A percentile compares a stretch with the other conserved stretches of the same genome.
These are phyloP conservation scores for Gymnocheta viridis DNA, from an alignment of 2,888 invertebrate genomes.

Conservation along the genomic window DNA sequence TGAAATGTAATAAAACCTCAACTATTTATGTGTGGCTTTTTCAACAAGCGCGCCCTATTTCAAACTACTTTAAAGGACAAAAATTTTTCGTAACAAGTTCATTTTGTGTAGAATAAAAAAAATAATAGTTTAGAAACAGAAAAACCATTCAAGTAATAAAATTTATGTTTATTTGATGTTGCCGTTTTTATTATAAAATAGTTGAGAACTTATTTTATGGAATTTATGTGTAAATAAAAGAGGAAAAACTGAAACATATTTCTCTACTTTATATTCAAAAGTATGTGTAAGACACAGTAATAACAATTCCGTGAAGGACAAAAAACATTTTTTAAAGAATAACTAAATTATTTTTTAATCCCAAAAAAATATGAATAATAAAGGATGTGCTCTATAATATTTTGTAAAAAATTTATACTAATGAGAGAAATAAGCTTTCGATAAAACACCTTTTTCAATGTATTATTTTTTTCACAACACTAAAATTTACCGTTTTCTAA, in stretches of 20 bases:
- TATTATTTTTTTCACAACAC: too few relatives aligned
- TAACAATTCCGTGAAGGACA: neutral
- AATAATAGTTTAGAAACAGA: neutral
- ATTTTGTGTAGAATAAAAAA: neutral
- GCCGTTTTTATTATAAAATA: conserved; percentile 3
- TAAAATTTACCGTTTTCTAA: too few relatives aligned
- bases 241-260: neutral
- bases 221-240: neutral
- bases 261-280: neutral
- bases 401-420: too few relatives aligned
- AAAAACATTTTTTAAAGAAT: neutral
- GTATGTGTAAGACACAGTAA: neutral
- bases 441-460: too few relatives aligned
- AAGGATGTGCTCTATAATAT: neutral
- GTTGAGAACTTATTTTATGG: neutral
- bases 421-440: too few relatives aligned
- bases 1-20: conserved; percentile 22
- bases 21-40: neutral
- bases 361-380: neutral
- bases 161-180: conserved; percentile 17
- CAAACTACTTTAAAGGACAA: neutral
- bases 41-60: neutral
- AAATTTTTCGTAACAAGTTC: conserved; percentile 26
- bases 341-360: neutral
- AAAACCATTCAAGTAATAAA: conserved; percentile 7